Conservation (phyloP, 2,113 vertebrate species). For the Macrotus californicus region DNA sequence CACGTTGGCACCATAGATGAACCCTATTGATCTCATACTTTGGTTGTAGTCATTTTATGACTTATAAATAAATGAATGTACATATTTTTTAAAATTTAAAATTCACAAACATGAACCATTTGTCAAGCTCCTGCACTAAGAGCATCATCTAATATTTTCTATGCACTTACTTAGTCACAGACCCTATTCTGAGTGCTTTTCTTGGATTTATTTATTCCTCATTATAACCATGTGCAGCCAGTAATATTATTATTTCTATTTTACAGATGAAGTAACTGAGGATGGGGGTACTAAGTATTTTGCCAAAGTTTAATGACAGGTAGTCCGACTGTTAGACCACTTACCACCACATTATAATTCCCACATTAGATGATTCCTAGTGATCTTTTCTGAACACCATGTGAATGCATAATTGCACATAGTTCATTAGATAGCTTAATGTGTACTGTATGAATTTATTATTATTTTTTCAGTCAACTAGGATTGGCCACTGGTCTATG, state of each 20-base stretch:
- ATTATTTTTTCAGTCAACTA: background rate
- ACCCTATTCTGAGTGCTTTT: background rate
- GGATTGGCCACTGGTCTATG: background rate
- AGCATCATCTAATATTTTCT: background rate
- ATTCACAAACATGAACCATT: background rate
- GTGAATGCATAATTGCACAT: background rate
- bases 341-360: background rate
- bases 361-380: background rate
- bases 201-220: background rate
- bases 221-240: background rate
- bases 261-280: background rate
- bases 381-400: background rate
- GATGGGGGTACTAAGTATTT: background rate
- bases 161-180: background rate
- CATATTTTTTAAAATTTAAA: background rate
- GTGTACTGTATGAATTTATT: background rate
- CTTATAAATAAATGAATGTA: background rate
- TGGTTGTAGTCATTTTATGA: background rate
- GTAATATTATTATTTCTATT: background rate
- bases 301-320: accelerated
- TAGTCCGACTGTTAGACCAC: background rate
- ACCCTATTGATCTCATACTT: background rate
- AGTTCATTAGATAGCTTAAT: background rate
- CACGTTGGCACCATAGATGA: background rate
- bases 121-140: background rate